Percentiles rank a stretch among this genome's conserved stretches.
These are phyloP conservation scores for Erinaceus europaeus DNA, from an alignment of 2,113 vertebrate genomes.

Conservation along the genomic window DNA sequence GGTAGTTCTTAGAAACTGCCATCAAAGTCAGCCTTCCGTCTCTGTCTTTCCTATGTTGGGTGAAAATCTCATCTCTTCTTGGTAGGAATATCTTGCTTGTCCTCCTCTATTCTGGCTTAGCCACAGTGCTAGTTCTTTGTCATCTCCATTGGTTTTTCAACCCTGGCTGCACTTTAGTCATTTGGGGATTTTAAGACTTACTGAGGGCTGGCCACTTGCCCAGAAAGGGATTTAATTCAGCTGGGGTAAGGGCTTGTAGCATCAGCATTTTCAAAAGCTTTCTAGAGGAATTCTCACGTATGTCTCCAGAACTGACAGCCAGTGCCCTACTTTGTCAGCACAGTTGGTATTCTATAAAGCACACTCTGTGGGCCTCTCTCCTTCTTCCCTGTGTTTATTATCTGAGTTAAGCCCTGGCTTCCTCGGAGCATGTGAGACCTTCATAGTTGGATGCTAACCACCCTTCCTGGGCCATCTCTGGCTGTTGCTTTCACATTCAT, in stretches of 20 bases:
- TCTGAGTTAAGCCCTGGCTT: not conserved
- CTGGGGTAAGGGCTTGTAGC: not conserved
- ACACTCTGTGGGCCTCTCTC: too few species aligned
- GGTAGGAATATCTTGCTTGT: not conserved
- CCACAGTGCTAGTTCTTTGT: not conserved
- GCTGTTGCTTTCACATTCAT: not conserved
- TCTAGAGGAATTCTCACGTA: not conserved
- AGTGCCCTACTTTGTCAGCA: not conserved
- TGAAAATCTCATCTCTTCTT: not conserved
- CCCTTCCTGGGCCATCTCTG: not conserved
- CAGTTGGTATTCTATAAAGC: not conserved
- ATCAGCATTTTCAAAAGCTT: not conserved
- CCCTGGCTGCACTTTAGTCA: not conserved
- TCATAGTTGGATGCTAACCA: not conserved
- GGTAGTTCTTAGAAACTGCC: not conserved
- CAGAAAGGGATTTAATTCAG: slow-evolving; percentile 28
- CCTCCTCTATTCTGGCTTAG: not conserved
- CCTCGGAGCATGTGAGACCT: not conserved
- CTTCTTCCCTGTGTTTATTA: not conserved
- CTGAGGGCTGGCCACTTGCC: slow-evolving; percentile 9
- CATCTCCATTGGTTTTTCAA: not conserved
- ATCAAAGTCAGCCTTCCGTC: not conserved
- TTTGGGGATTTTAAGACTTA: slow-evolving; percentile 24
- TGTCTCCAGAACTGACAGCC: not conserved
- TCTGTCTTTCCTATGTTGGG: not conserved